Conservation (phyloP, 2,888 invertebrate species). For the Corbicula japonica region DNA sequence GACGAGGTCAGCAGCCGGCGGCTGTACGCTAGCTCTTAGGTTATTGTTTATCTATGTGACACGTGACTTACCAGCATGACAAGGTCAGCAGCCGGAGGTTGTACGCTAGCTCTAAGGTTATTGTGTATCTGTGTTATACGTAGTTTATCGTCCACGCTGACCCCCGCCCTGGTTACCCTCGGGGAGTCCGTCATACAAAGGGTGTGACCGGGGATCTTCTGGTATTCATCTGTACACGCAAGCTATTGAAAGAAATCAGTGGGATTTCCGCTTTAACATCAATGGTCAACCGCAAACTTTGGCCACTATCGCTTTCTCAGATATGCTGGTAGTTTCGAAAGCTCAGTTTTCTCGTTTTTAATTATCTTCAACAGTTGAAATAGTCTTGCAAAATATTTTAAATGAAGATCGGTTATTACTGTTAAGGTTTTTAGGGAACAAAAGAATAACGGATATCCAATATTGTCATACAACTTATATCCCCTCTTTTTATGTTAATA, state of each 20-base stretch:
- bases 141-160: constrained; percentile 64
- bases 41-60: constrained; percentile 68
- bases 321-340: no score
- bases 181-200: constrained; percentile 76
- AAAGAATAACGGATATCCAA: no score
- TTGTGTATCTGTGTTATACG: constrained; percentile 76
- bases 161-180: constrained; percentile 66
- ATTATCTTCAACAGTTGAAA: no score
- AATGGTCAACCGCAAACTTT: no score
- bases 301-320: no score
- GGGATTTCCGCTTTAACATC: no score
- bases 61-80: constrained; percentile 70
- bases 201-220: constrained; percentile 70
- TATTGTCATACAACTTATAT: no score
- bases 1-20: constrained; percentile 71
- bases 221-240: constrained; percentile 68
- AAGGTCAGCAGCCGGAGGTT: constrained; percentile 78
- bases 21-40: constrained; percentile 61
- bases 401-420: no score
- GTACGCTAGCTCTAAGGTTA: constrained; percentile 66
- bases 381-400: no score
- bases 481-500: no score
- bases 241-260: constrained; percentile 48
- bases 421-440: no score
- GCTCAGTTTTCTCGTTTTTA: no score